These are phyloP conservation scores for Campylomormyrus tamandua DNA, from an alignment of 2,113 vertebrate species.

Conservation along the genomic window DNA sequence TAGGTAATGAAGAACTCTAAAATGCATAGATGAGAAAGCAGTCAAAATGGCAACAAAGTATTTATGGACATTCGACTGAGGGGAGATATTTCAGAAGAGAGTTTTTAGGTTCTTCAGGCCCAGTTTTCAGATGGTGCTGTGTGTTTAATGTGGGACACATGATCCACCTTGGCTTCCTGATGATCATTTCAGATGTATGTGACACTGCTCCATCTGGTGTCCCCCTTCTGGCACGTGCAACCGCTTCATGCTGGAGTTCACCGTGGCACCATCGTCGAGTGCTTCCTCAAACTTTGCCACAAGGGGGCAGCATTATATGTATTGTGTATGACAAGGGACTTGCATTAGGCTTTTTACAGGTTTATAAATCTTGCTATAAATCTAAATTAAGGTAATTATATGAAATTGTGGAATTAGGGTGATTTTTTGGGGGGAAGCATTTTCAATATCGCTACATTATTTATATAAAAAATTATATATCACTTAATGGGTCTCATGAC, in stretches of 20 bases:
- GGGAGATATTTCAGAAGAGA: background rate
- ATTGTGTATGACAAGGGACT: constrained; percentile 25
- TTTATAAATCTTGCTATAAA: background rate
- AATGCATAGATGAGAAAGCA: background rate
- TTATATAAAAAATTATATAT: background rate
- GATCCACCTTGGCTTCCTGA: background rate
- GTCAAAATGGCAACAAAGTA: background rate
- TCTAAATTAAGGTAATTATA: constrained; percentile 8
- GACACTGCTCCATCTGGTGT: background rate
- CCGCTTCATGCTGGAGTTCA: background rate
- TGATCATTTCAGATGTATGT: background rate
- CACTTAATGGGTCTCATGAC: background rate
- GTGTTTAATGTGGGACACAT: background rate
- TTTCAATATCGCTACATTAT: background rate
- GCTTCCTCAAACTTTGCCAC: constrained; percentile 39
- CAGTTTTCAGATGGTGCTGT: background rate
- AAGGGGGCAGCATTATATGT: constrained; percentile 59
- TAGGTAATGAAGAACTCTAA: background rate
- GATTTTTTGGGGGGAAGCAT: background rate
- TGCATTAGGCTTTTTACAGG: constrained; percentile 16
- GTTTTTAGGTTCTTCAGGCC: background rate
- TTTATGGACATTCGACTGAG: background rate
- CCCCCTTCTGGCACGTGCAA: background rate
- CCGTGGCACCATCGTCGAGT: background rate
- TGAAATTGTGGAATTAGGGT: background rate